Percentiles rank a stretch among this genome's conserved stretches.
Evolutionary conservation across 2,797 vertebrate species (phyloP).

Genomic region (Hephaestus fuliginosus): DNA sequence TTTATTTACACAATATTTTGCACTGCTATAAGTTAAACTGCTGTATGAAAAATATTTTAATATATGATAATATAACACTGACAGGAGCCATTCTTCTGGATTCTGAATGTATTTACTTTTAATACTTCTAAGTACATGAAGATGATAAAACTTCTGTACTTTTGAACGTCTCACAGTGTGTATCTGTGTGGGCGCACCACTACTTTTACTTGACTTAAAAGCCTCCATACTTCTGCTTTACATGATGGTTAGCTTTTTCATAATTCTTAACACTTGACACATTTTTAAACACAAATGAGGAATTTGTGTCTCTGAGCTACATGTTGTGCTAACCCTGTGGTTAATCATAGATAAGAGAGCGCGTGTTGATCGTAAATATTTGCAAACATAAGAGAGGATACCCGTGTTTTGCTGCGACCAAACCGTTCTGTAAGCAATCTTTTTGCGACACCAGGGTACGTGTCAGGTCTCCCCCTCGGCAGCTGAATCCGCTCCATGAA

Average conservation of each 20-base stretch:
- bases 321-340: conserved; percentile 30
- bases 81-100: not conserved
- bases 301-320: not conserved
- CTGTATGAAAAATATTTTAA: not conserved
- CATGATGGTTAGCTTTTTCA: not conserved
- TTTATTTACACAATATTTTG: not conserved
- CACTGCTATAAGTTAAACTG: not conserved
- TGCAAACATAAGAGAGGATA: conserved; percentile 50
- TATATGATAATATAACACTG: not conserved
- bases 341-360: conserved; percentile 37
- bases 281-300: conserved; percentile 25
- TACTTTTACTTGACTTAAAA: not conserved
- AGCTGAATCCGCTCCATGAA: conserved; percentile 67
- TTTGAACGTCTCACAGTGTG: not conserved
- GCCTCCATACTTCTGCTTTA: conserved; percentile 15
- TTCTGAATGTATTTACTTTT: not conserved
- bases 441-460: conserved; percentile 45
- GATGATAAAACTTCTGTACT: not conserved
- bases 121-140: not conserved
- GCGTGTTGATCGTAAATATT: conserved; percentile 58
- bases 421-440: conserved; percentile 39
- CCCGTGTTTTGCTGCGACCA: conserved; percentile 35
- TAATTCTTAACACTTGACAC: not conserved
- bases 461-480: conserved; percentile 52
- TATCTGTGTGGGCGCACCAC: not conserved